phyloP scores from a whole-genome alignment of 2,113 vertebrate genomes.

The Lophotis ruficrista region DNA sequence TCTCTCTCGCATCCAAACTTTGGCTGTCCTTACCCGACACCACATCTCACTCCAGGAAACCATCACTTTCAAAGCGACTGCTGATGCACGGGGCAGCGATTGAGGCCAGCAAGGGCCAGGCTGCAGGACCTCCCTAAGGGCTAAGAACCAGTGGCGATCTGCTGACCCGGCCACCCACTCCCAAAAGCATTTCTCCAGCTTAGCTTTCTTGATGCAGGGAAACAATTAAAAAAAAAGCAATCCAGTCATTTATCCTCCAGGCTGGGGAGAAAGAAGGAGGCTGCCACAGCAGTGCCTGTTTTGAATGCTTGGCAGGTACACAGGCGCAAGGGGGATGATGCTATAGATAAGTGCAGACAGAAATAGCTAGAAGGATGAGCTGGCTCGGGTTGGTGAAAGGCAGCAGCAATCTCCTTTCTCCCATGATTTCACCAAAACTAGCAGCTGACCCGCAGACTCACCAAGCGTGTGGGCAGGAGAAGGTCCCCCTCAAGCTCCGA shows the following conservation, averaged over 20 bases:
- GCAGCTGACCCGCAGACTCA: neutral
- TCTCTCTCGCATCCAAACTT: neutral
- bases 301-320: constrained; percentile 58
- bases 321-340: constrained; percentile 32
- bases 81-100: accelerated
- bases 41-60: neutral
- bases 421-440: neutral
- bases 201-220: neutral
- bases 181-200: neutral
- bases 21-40: neutral
- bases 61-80: neutral
- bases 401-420: neutral
- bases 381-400: constrained; percentile 1
- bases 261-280: neutral
- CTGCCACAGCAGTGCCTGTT: constrained; percentile 35
- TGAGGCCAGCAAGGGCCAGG: neutral
- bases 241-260: constrained; percentile 2
- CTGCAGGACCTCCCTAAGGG: neutral
- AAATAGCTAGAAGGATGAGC: constrained; percentile 63
- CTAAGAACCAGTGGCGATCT: neutral
- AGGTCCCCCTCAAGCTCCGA: neutral
- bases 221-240: neutral
- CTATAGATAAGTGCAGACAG: constrained; percentile 43
- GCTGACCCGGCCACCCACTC: neutral
- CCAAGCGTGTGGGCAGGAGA: neutral